These are phyloP conservation scores for Apamea monoglypha DNA, from an alignment of 2,888 invertebrate species.

Conservation along the genomic window DNA sequence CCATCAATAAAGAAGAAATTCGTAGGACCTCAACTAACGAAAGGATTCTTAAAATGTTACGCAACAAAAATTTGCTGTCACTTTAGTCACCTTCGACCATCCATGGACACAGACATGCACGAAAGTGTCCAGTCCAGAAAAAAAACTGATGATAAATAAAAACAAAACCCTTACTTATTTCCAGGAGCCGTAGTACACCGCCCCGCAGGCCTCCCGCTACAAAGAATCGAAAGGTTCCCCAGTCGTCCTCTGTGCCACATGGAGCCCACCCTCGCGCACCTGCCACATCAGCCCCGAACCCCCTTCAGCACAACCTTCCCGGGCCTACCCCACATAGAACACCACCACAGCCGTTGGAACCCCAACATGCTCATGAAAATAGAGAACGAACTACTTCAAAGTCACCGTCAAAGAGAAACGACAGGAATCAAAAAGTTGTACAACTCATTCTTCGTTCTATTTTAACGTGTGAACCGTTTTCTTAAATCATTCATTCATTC, in stretches of 20 bases:
- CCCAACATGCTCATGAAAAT: slow-evolving; percentile 93
- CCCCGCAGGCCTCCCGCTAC: slow-evolving; percentile 61
- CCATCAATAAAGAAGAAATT: too few species aligned
- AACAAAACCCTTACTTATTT: slow-evolving; percentile 55
- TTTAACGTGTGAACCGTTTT: slow-evolving; percentile 90
- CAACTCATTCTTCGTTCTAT: slow-evolving; percentile 96
- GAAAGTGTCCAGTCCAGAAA: background rate
- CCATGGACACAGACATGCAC: background rate
- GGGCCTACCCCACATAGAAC: slow-evolving; percentile 80
- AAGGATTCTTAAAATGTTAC: too few species aligned
- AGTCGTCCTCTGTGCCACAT: slow-evolving; percentile 75
- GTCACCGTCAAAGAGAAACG: slow-evolving; percentile 95
- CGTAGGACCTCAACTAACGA: too few species aligned
- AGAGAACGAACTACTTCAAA: slow-evolving; percentile 94
- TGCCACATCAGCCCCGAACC: slow-evolving; percentile 79
- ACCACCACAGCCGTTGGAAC: slow-evolving; percentile 79
- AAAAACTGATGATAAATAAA: background rate
- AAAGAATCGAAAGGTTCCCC: slow-evolving; percentile 71
- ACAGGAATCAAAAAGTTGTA: slow-evolving; percentile 96
- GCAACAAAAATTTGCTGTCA: too few species aligned
- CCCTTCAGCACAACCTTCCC: slow-evolving; percentile 78
- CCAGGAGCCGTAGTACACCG: slow-evolving; percentile 86
- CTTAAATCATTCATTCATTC: slow-evolving; percentile 67
- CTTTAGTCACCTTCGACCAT: background rate
- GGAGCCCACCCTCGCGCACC: slow-evolving; percentile 78